Conservation (phyloP, 2,888 invertebrate species). For the Frankliniella intonsa region DNA sequence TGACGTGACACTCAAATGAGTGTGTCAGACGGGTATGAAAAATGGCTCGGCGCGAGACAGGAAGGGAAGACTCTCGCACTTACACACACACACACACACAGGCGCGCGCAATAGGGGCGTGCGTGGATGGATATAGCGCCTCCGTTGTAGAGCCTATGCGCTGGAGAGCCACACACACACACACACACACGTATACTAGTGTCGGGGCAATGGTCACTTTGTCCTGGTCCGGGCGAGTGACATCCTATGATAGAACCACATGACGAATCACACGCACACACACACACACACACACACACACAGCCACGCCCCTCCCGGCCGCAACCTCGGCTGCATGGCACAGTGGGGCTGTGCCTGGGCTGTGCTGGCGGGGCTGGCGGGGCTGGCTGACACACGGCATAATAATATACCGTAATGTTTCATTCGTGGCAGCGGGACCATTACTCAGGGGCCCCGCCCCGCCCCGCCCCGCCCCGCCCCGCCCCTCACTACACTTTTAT, state of each 20-base stretch:
- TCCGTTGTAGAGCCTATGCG: too few relatives aligned
- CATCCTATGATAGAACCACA: background rate
- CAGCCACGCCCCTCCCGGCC: background rate
- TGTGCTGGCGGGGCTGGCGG: background rate
- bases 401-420: slow-evolving; percentile 21
- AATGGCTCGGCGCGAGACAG: background rate
- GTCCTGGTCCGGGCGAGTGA: background rate
- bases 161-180: too few relatives aligned
- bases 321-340: background rate
- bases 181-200: too few relatives aligned
- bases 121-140: background rate
- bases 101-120: background rate
- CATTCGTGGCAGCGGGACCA: slow-evolving; percentile 12
- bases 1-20: slow-evolving; percentile 10
- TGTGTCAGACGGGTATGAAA: slow-evolving; percentile 6
- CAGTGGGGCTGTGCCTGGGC: background rate
- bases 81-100: background rate
- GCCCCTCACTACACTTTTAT: slow-evolving; percentile 18
- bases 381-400: slow-evolving; percentile 14
- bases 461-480: background rate
- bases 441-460: background rate
- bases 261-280: background rate
- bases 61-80: background rate
- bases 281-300: too few relatives aligned
- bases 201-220: background rate